Base-by-base conservation (phyloP, 2,113 vertebrate genomes). In the Periophthalmus modestus region DNA sequence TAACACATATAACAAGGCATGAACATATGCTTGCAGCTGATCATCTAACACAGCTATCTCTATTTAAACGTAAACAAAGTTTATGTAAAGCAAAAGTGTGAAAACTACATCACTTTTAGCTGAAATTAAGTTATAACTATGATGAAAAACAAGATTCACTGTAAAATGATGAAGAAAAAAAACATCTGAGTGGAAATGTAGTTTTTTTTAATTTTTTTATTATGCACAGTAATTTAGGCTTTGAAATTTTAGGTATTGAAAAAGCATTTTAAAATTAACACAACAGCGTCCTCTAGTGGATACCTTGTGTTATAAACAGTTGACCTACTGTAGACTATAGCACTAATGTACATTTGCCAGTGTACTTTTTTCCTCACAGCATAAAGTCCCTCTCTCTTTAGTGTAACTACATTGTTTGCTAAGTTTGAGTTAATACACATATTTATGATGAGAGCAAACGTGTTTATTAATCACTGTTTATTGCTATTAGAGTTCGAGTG, bases 231-330 rank as follows among this genome's bases (percentile, higher is more conserved):
- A 19, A 19, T 52, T 52, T 52, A 50, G 15, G 48, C 48, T 50
- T 50, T n/a, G n/a, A n/a, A n/a, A n/a, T n/a, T n/a, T n/a, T n/a
- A n/a, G n/a, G 48, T 16, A 16, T 18, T 50, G 48, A 18, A 18
- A 50, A 18, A 15, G n/a, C 19, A 55, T 55, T 55, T 55, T 11
- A 21, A 57, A 57, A 21, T 43, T 43, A 43, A 36, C 18, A 63
- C 15, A 63, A 63, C 21, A 46, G 39, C 65, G 46, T 11, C 65
- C 21, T 46, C 65, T 66, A 66, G 65, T 66, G 65, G 65, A 23
- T n/a, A 47, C 10, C 5, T 46, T 39, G 1, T 34, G 61, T 19
- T 59, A 12, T 13, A 3, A 28, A 28, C 28, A 28, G 28, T 28
- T 28, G 28, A 28, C 28, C 28, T 1, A 28, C 28, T 28, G 28